Evolutionary conservation across 2,888 invertebrate genomes (phyloP), one percentile per base, ranked within the genome.

Genomic region (Lasioglossum zephyrum): DNA sequence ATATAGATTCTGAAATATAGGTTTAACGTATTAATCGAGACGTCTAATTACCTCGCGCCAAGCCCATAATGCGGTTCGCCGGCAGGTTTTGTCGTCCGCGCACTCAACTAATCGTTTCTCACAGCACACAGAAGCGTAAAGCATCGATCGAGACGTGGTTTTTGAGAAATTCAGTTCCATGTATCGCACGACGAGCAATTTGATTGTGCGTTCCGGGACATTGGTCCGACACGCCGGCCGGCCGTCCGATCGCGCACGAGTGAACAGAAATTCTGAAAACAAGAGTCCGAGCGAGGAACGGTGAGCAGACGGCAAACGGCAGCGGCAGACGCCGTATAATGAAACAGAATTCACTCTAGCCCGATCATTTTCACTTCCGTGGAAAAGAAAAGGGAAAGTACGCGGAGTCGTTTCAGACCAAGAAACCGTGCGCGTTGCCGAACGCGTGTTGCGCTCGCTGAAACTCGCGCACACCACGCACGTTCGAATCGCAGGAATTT

Each of bases 311-410:
- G 39, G 39, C 39, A 39, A 4, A 39, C 39, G 5, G 5, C 39
- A 39, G 4, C 36, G 36, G 36, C 36, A 36, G 3, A 80, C 80
- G 79, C 86, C 88, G 88, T 89, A 70, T 91, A 90, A 92, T 89
- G 77, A 84, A 81, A 81, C 57, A 90, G 79, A 88, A 89, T 87
- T 83, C 89, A 77, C 85, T 87, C 74, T 81, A 81, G 77, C 76
- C 85, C 87, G 81, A 87, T 87, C 84, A 88, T 93, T 93, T 93
- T 93, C 92, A 92, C 93, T 94, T 94, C 94, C 94, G 94, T 88
- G 85, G 90, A 93, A 91, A 92, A 89, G 92, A 93, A 93, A 93
- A 93, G 93, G 93, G 93, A 94, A 93, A 93, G 94, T 91, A 85
- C 84, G 90, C 87, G 11, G n/a, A 57, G 79, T 87, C 87, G 87